Base-by-base conservation (phyloP, 1,140 invertebrate species). In the Cydia pomonella region DNA sequence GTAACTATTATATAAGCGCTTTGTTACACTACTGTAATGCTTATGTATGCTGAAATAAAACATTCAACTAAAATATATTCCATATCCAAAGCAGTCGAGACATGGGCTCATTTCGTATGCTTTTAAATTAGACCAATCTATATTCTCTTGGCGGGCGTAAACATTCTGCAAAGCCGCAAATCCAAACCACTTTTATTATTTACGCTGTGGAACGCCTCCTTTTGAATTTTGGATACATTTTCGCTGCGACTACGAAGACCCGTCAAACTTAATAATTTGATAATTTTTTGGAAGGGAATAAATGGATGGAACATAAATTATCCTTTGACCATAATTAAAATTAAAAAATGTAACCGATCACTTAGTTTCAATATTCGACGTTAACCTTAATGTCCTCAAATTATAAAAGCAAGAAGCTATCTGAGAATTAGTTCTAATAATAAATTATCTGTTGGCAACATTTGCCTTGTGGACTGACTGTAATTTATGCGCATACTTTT, bases 111-210 rank as follows among this genome's bases (percentile, higher is more conserved):
- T 73, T 73, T 79, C 73, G 75, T 80, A 82, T 79, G 77, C 59
- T 79, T 79, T 80, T 76, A 84, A 82, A 82, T 80, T 80, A 79
- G 76, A 62, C 71, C 77, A 78, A 82, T 84, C 79, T 83, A 79
- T 82, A 83, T 83, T 83, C 82, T 73, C 73, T 38, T 38, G 69
- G 47, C 78, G 77, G 73, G 72, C 72, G 76, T 76, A 80, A 79
- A 82, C 80, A 82, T 78, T 72, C 77, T 74, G 38, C 71, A 63
- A 78, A 74, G 76, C 78, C 75, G 74, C 76, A 69, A 69, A 69
- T 72, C 73, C 77, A 25, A 59, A 27, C 25, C 76, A 79, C 73
- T 80, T 83, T 80, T 83, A 79, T 81, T 80, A 83, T 83, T 81
- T 81, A 81, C 76, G 75, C 75, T 18, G 75, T 44, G 75, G 62